Evolutionary conservation across 2,113 vertebrate species (phyloP).

Genomic region (Tringa solitaria): DNA sequence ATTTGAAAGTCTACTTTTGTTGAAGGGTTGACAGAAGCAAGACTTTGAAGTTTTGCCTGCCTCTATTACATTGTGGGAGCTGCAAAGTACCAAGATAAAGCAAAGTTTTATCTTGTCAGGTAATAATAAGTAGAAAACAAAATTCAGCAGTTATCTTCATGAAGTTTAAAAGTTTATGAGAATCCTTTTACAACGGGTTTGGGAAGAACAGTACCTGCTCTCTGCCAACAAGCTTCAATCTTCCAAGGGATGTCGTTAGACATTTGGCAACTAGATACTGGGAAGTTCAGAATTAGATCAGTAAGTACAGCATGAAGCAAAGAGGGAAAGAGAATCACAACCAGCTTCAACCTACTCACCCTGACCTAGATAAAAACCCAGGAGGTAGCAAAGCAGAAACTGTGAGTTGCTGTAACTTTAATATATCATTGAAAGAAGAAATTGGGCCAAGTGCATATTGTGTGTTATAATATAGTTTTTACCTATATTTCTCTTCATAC

Average conservation of each 20-base stretch:
- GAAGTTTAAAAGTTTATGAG: not conserved
- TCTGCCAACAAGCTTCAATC: not conserved
- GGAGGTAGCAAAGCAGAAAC: constrained; percentile 16
- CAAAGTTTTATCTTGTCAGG: not conserved
- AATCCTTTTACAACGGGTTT: not conserved
- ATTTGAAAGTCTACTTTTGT: not conserved
- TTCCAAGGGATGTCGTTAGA: constrained; percentile 2
- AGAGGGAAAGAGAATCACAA: not conserved
- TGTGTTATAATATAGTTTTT: not conserved
- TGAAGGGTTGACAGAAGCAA: not conserved
- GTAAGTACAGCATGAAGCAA: not conserved
- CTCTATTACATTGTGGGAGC: not conserved
- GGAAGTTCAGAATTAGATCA: constrained; percentile 26
- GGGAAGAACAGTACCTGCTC: not conserved
- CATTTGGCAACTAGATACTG: not conserved
- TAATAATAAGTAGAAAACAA: not conserved
- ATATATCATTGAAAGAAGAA: not conserved
- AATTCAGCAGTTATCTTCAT: not conserved
- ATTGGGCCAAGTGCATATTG: not conserved
- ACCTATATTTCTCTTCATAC: not conserved
- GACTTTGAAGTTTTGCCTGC: not conserved
- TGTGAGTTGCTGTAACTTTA: not conserved
- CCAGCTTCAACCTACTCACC: constrained; percentile 45
- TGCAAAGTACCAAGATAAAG: not conserved
- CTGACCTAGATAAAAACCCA: constrained; percentile 55